phyloP scores from a whole-genome alignment of 2,888 invertebrate species.

The Andrena camellia region DNA sequence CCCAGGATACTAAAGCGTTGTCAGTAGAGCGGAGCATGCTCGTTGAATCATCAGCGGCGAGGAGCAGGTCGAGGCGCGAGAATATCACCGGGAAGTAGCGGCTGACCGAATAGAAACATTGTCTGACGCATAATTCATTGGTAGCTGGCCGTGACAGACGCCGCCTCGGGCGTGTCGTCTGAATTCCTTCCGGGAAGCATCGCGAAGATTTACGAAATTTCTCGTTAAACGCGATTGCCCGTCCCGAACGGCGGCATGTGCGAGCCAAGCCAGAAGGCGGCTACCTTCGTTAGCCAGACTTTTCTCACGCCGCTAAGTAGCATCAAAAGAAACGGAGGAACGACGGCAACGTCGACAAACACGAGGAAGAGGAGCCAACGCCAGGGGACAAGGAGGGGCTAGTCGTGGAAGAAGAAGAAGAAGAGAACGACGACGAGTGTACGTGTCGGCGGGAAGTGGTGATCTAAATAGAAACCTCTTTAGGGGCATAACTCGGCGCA shows the following conservation, averaged over 20 bases:
- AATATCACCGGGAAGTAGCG: constrained; percentile 14
- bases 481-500: constrained; percentile 81
- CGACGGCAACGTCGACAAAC: neutral
- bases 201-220: constrained; percentile 25
- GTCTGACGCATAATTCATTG: constrained; percentile 43
- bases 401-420: constrained; percentile 6
- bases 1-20: neutral
- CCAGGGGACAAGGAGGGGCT: neutral
- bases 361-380: constrained; percentile 12
- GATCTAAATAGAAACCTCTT: constrained; percentile 83
- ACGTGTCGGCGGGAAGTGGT: constrained; percentile 67
- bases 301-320: constrained; percentile 46
- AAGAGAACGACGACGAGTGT: constrained; percentile 4
- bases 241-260: neutral
- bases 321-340: constrained; percentile 15
- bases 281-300: constrained; percentile 32
- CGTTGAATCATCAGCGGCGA: constrained; percentile 21
- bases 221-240: constrained; percentile 22
- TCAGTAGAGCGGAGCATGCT: neutral
- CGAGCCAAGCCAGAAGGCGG: neutral
- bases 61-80: neutral
- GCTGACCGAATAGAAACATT: constrained; percentile 32
- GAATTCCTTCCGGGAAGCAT: constrained; percentile 36
- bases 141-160: constrained; percentile 36
- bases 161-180: neutral